Base-by-base conservation (phyloP, 2,113 vertebrate genomes). In the Isichthys henryi region DNA sequence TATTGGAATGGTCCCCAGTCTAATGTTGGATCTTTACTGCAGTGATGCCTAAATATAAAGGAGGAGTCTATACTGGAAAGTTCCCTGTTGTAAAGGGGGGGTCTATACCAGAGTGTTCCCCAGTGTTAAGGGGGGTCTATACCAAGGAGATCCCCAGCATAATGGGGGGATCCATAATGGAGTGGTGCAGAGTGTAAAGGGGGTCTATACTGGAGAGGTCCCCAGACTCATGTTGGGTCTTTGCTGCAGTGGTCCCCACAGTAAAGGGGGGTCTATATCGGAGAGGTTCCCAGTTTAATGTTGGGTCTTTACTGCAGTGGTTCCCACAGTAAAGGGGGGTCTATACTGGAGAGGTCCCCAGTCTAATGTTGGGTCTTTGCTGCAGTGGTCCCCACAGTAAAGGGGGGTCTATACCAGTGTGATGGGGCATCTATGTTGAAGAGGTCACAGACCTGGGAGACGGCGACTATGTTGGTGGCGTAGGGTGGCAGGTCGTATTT, bases 401-500 rank as follows among this genome's bases (percentile, higher is more conserved):
- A 45, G 31, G n/a, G 53, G 8, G 86, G 21, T 88, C 85, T 74
- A 53, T 11, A 86, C n/a, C 11, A 74, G 62, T 80, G 5, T 45
- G 35, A 56, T 39, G 5, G 53, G 43, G 19, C 5, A n/a, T 87
- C 39, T 19, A 31, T 3, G 21, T 74, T 58, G 49, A 56, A 1
- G 7, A n/a, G 35, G 39, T 4, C 46, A 90, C 45, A 43, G 95
- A 99, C 98, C 98, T 99, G 98, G 8, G 98, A 99, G 77, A 99
- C 98, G 0, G 98, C 98, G 0, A 99, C 98, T 0, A 99, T 99
- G 94, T 99, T 99, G 92, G 96, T 97, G 39, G 98, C 98, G 3
- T 99, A 99, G 23, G 98, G 98, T 0, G 97, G 97, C 93, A 99
- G 96, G 95, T 99, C 98, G 0, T 97, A 98, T 94, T 99, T 99